Base-by-base conservation (phyloP, 1,140 invertebrate species). In the Heliconius himera region DNA sequence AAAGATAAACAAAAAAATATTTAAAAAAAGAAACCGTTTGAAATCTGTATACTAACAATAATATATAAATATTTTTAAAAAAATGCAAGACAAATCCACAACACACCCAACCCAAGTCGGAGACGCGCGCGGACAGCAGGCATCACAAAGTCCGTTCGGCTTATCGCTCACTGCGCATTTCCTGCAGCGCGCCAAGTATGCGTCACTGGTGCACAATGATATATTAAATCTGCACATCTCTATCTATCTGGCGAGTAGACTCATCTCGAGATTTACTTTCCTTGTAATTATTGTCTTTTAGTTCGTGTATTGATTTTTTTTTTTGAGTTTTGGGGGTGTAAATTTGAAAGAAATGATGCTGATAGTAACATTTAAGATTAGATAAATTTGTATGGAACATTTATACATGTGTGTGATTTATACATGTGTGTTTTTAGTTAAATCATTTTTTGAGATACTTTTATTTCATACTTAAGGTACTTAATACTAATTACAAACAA, bases 151-250 rank as follows among this genome's bases (percentile, higher is more conserved):
- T 94, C 92, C 90, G 90, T 85, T 91, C 87, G 88, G 90, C 92
- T 94, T 94, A 94, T 94, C 92, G 89, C 88, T 88, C 89, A 85
- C 84, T 89, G 89, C 85, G 90, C 92, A 91, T 91, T 92, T 94
- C 90, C 90, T 85, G 85, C 60, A 66, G 60, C 85, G 86, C 85
- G 85, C 87, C 85, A 89, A 92, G 85, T 92, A 90, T 93, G 90
- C 91, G 88, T 90, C 89, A 84, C 77, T 77, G 75, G 70, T 51
- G 81, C 81, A 83, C 80, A 83, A 76, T 84, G 81, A 84, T 80
- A 83, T 80, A 84, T 85, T 85, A 82, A 78, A 85, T 85, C 79
- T 76, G 79, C 79, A 80, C 79, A 80, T 80, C 79, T 80, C 66
- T 46, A 76, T 33, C 60, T 66, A 66, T 66, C 60, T 66, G 60